Evolutionary conservation across 2,888 invertebrate genomes (phyloP).

Genomic region (Pterostichus niger): DNA sequence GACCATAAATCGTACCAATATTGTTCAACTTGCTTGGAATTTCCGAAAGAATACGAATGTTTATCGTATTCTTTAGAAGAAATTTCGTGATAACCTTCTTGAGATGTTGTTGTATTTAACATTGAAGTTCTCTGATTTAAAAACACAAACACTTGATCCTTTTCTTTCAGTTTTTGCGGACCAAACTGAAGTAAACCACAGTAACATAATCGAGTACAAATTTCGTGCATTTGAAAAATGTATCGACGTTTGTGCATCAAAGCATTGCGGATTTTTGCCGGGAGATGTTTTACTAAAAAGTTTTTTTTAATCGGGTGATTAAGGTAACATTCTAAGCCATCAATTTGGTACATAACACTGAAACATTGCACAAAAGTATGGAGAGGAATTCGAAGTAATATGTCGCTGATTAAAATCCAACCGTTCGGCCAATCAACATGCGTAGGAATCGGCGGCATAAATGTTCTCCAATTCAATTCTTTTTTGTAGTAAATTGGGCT

Average conservation of each 20-base stretch:
- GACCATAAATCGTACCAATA: slow-evolving; percentile 86
- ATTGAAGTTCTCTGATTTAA: slow-evolving; percentile 82
- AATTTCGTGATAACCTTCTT: slow-evolving; percentile 81
- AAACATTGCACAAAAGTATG: slow-evolving; percentile 85
- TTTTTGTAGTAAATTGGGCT: slow-evolving; percentile 77
- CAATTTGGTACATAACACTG: slow-evolving; percentile 80
- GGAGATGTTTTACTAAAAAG: slow-evolving; percentile 82
- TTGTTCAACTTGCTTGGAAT: slow-evolving; percentile 79
- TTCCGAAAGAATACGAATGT: slow-evolving; percentile 80
- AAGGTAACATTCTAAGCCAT: slow-evolving; percentile 80
- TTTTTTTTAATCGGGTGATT: slow-evolving; percentile 84
- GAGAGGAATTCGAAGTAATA: slow-evolving; percentile 85
- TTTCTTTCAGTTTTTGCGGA: slow-evolving; percentile 82
- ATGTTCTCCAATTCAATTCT: slow-evolving; percentile 85
- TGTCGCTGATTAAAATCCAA: slow-evolving; percentile 86
- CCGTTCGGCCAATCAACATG: slow-evolving; percentile 82
- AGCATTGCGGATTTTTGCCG: slow-evolving; percentile 78
- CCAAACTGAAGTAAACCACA: slow-evolving; percentile 86
- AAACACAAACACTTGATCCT: slow-evolving; percentile 85
- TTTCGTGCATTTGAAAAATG: slow-evolving; percentile 80
- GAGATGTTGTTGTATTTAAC: slow-evolving; percentile 83
- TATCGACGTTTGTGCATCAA: slow-evolving; percentile 81
- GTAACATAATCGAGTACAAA: slow-evolving; percentile 81
- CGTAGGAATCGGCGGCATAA: slow-evolving; percentile 83
- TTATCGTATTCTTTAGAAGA: slow-evolving; percentile 81